Evolutionary conservation across 2,113 vertebrate species (phyloP).

Genomic region (Epinephelus fuscoguttatus): DNA sequence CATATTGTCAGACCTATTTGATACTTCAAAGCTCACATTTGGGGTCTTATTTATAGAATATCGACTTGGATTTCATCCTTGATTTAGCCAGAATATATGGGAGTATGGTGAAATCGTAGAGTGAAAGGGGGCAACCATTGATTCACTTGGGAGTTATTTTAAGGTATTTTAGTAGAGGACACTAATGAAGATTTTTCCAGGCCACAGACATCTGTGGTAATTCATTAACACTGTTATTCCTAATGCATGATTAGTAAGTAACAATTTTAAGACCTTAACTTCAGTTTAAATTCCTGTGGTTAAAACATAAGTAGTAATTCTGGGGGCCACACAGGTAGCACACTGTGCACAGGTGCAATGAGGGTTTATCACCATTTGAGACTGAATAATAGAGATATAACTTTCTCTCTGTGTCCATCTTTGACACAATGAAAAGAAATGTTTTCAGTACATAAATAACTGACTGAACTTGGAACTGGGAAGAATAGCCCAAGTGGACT

Average conservation of each 20-base stretch:
- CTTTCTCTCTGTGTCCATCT: not conserved
- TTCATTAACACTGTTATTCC: not conserved
- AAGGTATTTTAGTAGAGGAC: not conserved
- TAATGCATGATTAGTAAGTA: not conserved
- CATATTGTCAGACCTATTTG: constrained; percentile 56
- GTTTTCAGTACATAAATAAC: not conserved
- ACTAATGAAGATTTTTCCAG: not conserved
- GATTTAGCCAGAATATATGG: not conserved
- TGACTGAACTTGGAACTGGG: not conserved
- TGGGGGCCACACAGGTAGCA: not conserved
- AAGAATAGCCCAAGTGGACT: too few relatives aligned
- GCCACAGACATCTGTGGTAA: not conserved
- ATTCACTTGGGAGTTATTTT: not conserved
- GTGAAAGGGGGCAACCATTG: not conserved
- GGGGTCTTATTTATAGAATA: constrained; percentile 17
- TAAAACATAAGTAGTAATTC: not conserved
- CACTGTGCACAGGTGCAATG: not conserved
- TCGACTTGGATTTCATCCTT: not conserved
- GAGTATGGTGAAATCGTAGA: not conserved
- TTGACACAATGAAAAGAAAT: not conserved
- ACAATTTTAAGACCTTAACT: not conserved
- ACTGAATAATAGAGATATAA: not conserved
- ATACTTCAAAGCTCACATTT: constrained; percentile 22
- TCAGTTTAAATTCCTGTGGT: not conserved
- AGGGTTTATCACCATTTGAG: not conserved